These are phyloP conservation scores for Anas platyrhynchos DNA, from an alignment of 2,113 vertebrate species.

Conservation along the genomic window DNA sequence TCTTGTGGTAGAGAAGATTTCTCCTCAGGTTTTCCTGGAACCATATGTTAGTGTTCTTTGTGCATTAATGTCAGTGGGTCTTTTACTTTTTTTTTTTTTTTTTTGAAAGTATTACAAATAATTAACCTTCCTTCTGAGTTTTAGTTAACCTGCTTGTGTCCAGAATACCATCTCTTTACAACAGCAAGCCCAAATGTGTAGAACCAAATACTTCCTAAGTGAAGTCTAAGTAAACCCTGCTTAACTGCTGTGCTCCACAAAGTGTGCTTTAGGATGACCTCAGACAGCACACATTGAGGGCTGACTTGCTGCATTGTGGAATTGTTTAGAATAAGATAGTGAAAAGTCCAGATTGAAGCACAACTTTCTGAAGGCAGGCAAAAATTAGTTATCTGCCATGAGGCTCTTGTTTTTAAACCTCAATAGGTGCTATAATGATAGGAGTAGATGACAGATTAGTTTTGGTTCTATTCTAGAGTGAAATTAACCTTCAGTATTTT, in stretches of 20 bases:
- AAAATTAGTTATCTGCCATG: background rate
- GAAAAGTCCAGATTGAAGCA: background rate
- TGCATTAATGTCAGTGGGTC: background rate
- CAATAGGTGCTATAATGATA: background rate
- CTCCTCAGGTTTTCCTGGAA: background rate
- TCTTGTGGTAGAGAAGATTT: background rate
- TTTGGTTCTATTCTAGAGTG: background rate
- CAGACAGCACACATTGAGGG: background rate
- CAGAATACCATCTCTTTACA: background rate
- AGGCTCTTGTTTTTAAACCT: background rate
- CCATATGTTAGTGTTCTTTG: background rate
- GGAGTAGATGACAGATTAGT: background rate
- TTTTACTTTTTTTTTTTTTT: background rate
- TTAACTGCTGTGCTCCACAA: background rate
- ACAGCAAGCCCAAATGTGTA: rapidly evolving
- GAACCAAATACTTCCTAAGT: background rate
- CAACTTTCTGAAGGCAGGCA: background rate
- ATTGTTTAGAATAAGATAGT: background rate
- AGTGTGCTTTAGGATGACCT: background rate
- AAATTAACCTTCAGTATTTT: background rate
- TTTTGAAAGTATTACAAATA: background rate
- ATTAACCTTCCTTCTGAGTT: background rate
- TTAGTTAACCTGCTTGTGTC: background rate
- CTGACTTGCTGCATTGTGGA: background rate
- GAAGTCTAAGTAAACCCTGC: background rate